phyloP scores from a whole-genome alignment of 37 sponge, comb jelly and placozoan species.

The Halisarca cf. caerulea region DNA sequence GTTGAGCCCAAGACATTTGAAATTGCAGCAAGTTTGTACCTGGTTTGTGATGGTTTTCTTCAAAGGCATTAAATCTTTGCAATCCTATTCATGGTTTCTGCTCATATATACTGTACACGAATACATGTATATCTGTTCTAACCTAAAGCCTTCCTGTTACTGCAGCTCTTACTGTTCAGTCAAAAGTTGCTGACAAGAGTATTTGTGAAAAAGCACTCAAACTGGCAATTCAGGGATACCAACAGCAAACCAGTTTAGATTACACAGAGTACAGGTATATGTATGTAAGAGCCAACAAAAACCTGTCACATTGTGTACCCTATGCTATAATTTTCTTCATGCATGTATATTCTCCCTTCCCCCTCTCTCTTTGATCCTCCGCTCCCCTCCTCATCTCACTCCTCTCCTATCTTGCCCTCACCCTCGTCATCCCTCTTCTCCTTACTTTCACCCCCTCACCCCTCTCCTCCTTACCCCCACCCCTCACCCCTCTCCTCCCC shows the following conservation, averaged over 20 bases:
- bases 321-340: background rate
- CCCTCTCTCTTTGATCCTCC: background rate
- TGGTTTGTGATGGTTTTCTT: too few relatives aligned
- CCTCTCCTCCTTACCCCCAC: too few relatives aligned
- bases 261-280: conserved; percentile 16
- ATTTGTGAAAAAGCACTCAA: conserved; percentile 3
- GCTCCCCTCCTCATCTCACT: background rate
- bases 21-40: conserved; percentile 62
- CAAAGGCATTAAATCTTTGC: too few relatives aligned
- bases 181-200: background rate
- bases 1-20: conserved; percentile 79
- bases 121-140: too few relatives aligned
- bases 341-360: background rate
- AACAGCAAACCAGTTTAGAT: background rate
- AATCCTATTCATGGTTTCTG: too few relatives aligned
- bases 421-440: background rate
- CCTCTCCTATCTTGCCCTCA: too few relatives aligned
- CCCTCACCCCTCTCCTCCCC: too few relatives aligned
- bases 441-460: too few relatives aligned
- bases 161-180: conserved; percentile 5
- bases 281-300: background rate
- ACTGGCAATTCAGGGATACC: background rate
- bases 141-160: too few relatives aligned
- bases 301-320: background rate
- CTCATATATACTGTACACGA: too few relatives aligned